Evolutionary conservation across 1,140 invertebrate genomes (phyloP).

Genomic region (Heliconius nattereri): DNA sequence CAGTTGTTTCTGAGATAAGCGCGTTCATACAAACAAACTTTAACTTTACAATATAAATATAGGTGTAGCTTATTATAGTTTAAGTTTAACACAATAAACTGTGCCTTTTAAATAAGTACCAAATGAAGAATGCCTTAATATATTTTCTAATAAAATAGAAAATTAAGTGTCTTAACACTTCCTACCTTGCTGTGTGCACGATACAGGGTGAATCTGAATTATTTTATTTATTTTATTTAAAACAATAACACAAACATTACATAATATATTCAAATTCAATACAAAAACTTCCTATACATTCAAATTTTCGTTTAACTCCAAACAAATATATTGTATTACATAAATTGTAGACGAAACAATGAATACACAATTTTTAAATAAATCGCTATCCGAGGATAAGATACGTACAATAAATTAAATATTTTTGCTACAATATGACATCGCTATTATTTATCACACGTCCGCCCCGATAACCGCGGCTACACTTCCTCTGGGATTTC

Average conservation of each 20-base stretch:
- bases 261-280: not conserved
- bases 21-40: too few species aligned
- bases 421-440: constrained; percentile 47
- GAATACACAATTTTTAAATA: constrained; percentile 25
- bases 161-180: too few species aligned
- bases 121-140: too few species aligned
- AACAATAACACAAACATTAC: not conserved
- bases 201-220: not conserved
- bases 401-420: constrained; percentile 47
- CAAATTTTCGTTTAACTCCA: constrained; percentile 1
- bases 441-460: constrained; percentile 45
- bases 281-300: not conserved
- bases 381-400: constrained; percentile 37
- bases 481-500: constrained; percentile 45
- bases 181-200: too few species aligned
- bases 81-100: too few species aligned
- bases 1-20: too few species aligned
- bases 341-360: constrained; percentile 9
- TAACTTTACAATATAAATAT: too few species aligned
- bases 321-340: constrained; percentile 9
- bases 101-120: too few species aligned
- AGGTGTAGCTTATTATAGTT: too few species aligned
- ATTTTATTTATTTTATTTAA: constrained; percentile 1
- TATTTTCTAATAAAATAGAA: too few species aligned
- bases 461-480: constrained; percentile 45